These are phyloP conservation scores for Rhyacophila brunnea DNA, from an alignment of 1,140 invertebrate species.

Conservation along the genomic window DNA sequence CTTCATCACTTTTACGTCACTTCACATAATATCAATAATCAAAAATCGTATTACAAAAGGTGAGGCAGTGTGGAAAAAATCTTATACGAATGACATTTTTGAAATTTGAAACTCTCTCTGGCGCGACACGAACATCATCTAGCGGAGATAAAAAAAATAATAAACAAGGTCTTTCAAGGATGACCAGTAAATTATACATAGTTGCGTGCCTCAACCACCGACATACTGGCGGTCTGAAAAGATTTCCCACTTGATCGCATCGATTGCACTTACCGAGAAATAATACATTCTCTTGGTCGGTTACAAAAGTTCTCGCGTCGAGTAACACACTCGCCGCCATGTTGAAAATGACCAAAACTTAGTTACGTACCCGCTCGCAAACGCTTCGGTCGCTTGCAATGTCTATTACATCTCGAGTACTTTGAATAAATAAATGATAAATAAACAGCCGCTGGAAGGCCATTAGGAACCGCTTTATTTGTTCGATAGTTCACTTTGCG, in stretches of 20 bases:
- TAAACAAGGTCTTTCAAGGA: constrained; percentile 5
- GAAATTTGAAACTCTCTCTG: too few species aligned
- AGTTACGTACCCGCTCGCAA: constrained; percentile 7
- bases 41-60: too few species aligned
- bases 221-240: not conserved
- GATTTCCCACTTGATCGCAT: not conserved
- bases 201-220: too few species aligned
- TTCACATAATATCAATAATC: too few species aligned
- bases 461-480: not conserved
- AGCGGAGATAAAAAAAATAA: too few species aligned
- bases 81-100: too few species aligned
- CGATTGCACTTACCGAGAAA: not conserved
- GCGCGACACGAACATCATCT: too few species aligned
- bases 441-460: too few species aligned
- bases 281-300: not conserved
- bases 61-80: too few species aligned
- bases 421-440: constrained; percentile 15
- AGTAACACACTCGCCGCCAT: constrained; percentile 4
- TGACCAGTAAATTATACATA: not conserved
- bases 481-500: not conserved
- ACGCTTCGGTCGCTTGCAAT: constrained; percentile 11
- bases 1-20: too few species aligned
- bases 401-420: constrained; percentile 4
- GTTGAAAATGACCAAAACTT: constrained; percentile 2
- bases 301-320: constrained; percentile 12